Conservation (phyloP, 2,888 invertebrate genomes). For the Hypomecis punctinalis region DNA sequence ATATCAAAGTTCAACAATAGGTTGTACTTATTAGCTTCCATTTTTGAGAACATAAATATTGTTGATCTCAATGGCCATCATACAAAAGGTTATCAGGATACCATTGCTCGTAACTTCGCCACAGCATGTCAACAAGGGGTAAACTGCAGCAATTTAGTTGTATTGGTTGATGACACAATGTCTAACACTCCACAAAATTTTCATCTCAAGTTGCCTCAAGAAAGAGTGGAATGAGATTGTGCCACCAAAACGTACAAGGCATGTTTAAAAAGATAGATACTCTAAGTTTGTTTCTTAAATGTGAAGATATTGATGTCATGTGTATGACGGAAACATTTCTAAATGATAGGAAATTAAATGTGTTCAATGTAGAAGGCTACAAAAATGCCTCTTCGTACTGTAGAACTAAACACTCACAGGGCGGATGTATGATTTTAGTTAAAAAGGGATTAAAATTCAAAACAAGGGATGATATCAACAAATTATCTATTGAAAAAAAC, state of each 20-base stretch:
- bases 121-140: too few species aligned
- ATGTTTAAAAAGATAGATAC: background rate
- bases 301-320: slow-evolving; percentile 1
- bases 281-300: background rate
- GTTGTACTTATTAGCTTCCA: too few species aligned
- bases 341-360: background rate
- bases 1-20: too few species aligned
- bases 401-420: background rate
- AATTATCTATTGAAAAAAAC: slow-evolving; percentile 2
- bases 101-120: too few species aligned
- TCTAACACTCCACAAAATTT: too few species aligned
- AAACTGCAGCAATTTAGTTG: too few species aligned
- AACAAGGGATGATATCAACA: slow-evolving; percentile 1
- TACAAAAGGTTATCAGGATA: too few species aligned
- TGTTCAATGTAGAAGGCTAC: background rate
- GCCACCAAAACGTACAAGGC: slow-evolving; percentile 6
- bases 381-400: background rate
- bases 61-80: too few species aligned
- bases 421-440: slow-evolving; percentile 2
- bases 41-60: too few species aligned
- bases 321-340: slow-evolving; percentile 1
- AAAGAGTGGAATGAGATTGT: background rate
- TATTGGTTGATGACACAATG: too few species aligned
- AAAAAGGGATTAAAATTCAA: background rate
- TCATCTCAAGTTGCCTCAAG: too few species aligned